phyloP scores from a whole-genome alignment of 2,113 vertebrate species.

The Eira barbara region DNA sequence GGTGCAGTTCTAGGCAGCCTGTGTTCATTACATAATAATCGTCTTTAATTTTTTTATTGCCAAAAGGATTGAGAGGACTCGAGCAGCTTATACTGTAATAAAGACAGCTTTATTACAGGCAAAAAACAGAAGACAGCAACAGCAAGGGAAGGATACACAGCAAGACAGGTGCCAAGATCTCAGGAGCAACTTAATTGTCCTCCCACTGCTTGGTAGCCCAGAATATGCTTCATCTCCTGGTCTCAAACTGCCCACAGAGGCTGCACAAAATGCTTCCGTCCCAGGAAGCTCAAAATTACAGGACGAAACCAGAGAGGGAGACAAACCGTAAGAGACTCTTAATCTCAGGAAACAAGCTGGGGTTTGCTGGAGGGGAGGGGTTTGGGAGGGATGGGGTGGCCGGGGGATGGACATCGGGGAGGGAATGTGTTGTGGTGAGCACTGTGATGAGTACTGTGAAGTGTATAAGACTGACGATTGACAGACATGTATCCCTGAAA shows the following conservation, averaged over 20 bases:
- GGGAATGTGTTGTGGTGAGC: too few species aligned
- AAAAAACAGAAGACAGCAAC: not conserved
- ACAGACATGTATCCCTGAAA: too few species aligned
- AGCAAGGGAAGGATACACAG: not conserved
- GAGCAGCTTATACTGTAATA: not conserved
- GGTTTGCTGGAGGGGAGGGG: too few species aligned
- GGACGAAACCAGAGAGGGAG: too few species aligned
- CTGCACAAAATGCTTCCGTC: accelerated
- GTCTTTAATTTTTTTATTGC: not conserved
- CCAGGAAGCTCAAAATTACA: not conserved
- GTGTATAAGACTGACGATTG: too few species aligned
- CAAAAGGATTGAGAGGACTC: not conserved
- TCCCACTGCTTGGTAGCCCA: not conserved
- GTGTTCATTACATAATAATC: not conserved
- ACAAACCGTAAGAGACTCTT: too few species aligned
- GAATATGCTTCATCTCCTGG: not conserved
- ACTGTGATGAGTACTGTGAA: too few species aligned
- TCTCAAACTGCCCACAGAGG: not conserved
- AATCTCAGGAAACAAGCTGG: too few species aligned
- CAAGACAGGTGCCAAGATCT: not conserved
- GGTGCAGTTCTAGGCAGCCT: not conserved
- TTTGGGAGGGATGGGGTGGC: too few species aligned
- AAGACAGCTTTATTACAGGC: not conserved
- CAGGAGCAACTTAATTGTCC: not conserved
- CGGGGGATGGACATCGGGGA: too few species aligned